These are phyloP conservation scores for Psettodes erumei DNA, from an alignment of 2,113 vertebrate genomes.

Conservation along the genomic window DNA sequence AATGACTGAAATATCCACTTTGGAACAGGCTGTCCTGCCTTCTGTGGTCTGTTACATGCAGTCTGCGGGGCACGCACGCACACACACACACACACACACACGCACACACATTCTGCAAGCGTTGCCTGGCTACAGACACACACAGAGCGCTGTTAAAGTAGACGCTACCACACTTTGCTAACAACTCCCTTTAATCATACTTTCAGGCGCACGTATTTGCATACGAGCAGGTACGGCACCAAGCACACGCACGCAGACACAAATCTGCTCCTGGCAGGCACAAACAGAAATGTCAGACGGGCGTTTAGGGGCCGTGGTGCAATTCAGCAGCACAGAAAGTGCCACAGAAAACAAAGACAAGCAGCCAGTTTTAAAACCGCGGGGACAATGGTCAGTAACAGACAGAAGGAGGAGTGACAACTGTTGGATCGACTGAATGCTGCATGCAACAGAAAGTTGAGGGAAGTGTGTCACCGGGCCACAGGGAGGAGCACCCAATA, in stretches of 20 bases:
- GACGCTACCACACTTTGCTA: conserved; percentile 28
- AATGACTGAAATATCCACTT: conserved; percentile 52
- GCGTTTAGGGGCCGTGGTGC: conserved; percentile 25
- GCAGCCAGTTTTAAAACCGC: not conserved
- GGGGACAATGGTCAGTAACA: not conserved
- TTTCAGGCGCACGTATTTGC: conserved; percentile 20
- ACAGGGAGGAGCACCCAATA: not conserved
- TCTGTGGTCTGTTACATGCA: conserved; percentile 69
- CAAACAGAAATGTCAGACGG: conserved; percentile 47
- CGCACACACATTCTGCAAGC: conserved; percentile 47
- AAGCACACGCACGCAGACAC: conserved; percentile 10
- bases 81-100: conserved; percentile 20
- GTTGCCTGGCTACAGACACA: conserved; percentile 71
- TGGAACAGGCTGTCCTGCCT: conserved; percentile 73
- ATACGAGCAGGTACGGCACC: conserved; percentile 5
- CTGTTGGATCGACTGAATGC: not conserved
- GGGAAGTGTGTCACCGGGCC: not conserved
- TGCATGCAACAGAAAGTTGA: conserved; percentile 9
- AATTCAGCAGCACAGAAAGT: not conserved
- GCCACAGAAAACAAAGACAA: not conserved
- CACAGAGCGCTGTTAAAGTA: conserved; percentile 51
- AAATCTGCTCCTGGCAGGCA: conserved; percentile 8
- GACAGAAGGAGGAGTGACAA: conserved; percentile 6
- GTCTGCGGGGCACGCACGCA: conserved; percentile 50
- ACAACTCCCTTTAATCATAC: conserved; percentile 54